These are phyloP conservation scores for Coregonus suidteri DNA, from an alignment of 2,797 vertebrate genomes.

Conservation along the genomic window DNA sequence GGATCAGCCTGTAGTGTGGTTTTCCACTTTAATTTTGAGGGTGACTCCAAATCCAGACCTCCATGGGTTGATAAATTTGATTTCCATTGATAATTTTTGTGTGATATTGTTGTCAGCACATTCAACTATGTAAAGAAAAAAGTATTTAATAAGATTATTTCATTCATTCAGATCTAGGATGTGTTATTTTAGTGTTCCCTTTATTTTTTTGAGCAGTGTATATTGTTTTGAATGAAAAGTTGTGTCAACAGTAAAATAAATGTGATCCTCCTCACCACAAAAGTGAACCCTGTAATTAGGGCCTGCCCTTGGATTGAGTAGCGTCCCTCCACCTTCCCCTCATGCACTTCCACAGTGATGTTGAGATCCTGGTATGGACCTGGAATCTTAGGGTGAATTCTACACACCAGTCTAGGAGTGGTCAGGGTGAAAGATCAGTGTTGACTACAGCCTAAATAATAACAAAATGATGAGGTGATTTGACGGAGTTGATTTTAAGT, in stretches of 20 bases:
- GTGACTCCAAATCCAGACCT: too few species aligned
- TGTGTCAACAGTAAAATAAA: not conserved
- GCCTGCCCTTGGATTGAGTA: constrained; percentile 79
- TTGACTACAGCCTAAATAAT: not conserved
- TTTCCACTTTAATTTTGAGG: too few species aligned
- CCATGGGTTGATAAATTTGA: too few species aligned
- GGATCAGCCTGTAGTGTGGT: too few species aligned
- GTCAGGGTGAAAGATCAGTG: not conserved
- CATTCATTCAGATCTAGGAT: too few species aligned
- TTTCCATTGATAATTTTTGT: too few species aligned
- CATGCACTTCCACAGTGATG: constrained; percentile 78
- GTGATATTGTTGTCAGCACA: too few species aligned
- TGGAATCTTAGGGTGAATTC: constrained; percentile 56
- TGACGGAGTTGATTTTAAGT: constrained; percentile 1
- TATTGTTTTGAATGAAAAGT: not conserved
- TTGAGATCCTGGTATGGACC: constrained; percentile 55
- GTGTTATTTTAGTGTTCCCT: too few species aligned
- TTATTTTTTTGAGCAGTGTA: too few species aligned
- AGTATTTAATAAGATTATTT: too few species aligned
- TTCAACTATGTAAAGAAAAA: too few species aligned
- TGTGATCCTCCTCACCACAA: constrained; percentile 77
- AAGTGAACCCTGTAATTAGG: constrained; percentile 73
- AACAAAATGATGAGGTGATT: too few species aligned
- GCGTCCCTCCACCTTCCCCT: constrained; percentile 51
- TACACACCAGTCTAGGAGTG: constrained; percentile 81